A percentile compares a stretch with the other conserved stretches of the same genome.
Conservation (phyloP, 2,113 vertebrate species). For the Montifringilla adamsi region DNA sequence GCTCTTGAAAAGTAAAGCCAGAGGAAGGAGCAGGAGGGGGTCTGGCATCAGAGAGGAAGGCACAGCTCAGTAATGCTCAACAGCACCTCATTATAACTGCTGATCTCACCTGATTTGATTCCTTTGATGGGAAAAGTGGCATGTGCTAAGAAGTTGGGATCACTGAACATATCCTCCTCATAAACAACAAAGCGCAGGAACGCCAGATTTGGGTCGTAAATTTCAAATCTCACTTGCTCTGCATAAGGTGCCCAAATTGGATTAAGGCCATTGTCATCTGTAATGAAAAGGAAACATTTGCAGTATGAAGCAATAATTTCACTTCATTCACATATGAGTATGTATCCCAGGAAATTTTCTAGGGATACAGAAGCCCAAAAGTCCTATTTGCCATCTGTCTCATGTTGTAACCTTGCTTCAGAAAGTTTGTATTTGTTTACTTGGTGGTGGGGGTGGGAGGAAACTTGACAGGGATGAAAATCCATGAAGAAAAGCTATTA, state of each 20-base stretch:
- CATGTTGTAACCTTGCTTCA: background rate
- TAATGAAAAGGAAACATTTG: conserved; percentile 31
- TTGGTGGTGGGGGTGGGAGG: background rate
- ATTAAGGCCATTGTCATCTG: conserved; percentile 95
- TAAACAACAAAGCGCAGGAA: conserved; percentile 95
- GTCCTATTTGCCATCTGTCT: conserved; percentile 18
- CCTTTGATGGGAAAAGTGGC: conserved; percentile 93
- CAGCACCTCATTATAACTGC: background rate
- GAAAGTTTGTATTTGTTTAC: conserved; percentile 10
- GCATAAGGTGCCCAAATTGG: conserved; percentile 85
- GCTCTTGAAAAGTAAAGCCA: background rate
- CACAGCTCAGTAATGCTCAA: background rate
- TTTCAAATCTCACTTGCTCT: conserved; percentile 82
- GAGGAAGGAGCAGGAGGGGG: background rate
- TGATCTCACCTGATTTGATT: conserved; percentile 84
- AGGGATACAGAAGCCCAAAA: background rate
- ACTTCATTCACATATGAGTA: background rate
- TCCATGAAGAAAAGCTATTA: background rate
- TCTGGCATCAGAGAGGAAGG: background rate
- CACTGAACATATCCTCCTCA: conserved; percentile 98
- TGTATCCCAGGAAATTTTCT: background rate
- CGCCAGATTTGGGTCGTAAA: conserved; percentile 87
- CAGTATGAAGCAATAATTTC: background rate
- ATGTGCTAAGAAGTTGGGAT: conserved; percentile 96
- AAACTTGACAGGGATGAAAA: background rate